phyloP scores from a whole-genome alignment of 2,888 invertebrate genomes.

The Spatulosminthurus flaviceps region DNA sequence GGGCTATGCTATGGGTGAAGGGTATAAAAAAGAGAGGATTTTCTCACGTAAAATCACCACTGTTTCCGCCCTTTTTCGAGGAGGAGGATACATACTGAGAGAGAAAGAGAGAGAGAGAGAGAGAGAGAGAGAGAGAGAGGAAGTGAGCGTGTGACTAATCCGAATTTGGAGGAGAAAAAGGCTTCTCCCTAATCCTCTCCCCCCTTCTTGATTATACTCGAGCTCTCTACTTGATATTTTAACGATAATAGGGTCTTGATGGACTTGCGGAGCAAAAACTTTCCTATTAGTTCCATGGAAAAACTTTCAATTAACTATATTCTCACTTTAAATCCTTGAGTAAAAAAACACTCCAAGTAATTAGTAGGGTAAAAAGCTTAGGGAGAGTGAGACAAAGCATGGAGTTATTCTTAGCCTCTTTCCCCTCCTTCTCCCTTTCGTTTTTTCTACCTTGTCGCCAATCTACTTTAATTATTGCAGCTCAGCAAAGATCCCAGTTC shows the following conservation, averaged over 20 bases:
- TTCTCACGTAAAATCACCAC: too few species aligned
- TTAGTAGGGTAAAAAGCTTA: too few species aligned
- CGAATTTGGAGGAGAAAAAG: not conserved
- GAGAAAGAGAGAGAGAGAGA: too few species aligned
- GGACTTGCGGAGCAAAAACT: not conserved
- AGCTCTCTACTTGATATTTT: slow-evolving; percentile 2
- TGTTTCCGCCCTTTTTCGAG: too few species aligned
- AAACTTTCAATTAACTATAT: slow-evolving; percentile 10
- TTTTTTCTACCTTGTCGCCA: too few species aligned
- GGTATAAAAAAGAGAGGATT: too few species aligned
- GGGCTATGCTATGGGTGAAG: too few species aligned
- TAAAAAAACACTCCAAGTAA: not conserved
- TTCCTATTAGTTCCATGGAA: not conserved
- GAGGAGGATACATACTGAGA: too few species aligned
- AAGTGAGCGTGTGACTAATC: not conserved
- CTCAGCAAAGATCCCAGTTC: too few species aligned
- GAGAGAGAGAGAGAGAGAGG: too few species aligned
- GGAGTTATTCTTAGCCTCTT: not conserved
- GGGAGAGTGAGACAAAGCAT: not conserved
- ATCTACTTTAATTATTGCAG: too few species aligned
- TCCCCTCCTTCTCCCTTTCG: too few species aligned
- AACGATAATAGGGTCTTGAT: slow-evolving; percentile 8
- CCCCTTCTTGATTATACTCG: slow-evolving; percentile 1
- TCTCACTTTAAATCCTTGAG: not conserved
- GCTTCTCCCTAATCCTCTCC: not conserved